Evolutionary conservation across 2,113 vertebrate species (phyloP).

Genomic region (Amphilophus citrinellus): DNA sequence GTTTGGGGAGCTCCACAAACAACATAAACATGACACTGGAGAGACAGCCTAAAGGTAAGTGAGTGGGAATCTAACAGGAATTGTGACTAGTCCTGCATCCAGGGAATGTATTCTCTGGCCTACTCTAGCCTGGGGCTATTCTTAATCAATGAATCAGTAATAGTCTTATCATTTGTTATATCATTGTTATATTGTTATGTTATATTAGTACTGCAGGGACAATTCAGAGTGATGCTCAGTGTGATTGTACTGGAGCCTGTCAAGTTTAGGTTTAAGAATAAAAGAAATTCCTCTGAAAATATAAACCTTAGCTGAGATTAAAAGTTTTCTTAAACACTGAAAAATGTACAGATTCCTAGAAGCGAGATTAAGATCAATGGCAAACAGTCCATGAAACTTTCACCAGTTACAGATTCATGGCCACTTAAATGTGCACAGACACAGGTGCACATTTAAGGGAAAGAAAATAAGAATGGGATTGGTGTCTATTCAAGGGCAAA

Average conservation of each 20-base stretch:
- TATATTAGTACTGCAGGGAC: background rate
- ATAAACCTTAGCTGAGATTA: background rate
- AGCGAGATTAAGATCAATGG: background rate
- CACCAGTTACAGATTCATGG: background rate
- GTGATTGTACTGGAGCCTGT: background rate
- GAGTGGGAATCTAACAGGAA: background rate
- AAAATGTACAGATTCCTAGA: background rate
- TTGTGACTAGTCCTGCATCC: background rate
- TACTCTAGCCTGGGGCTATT: background rate
- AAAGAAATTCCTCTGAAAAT: background rate
- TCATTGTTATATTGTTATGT: background rate
- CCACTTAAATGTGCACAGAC: background rate
- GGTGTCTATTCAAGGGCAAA: background rate
- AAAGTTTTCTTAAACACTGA: background rate
- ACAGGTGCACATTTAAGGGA: background rate
- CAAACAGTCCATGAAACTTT: background rate
- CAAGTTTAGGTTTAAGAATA: background rate
- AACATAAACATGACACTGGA: constrained; percentile 91
- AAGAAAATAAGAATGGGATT: background rate
- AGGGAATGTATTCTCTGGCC: background rate
- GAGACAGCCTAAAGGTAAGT: constrained; percentile 81
- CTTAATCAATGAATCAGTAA: background rate
- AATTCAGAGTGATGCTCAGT: background rate
- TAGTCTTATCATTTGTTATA: background rate
- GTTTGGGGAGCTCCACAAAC: constrained; percentile 83